Base-by-base conservation (phyloP, 2,888 invertebrate genomes). In the Ischnus inquisitorius region DNA sequence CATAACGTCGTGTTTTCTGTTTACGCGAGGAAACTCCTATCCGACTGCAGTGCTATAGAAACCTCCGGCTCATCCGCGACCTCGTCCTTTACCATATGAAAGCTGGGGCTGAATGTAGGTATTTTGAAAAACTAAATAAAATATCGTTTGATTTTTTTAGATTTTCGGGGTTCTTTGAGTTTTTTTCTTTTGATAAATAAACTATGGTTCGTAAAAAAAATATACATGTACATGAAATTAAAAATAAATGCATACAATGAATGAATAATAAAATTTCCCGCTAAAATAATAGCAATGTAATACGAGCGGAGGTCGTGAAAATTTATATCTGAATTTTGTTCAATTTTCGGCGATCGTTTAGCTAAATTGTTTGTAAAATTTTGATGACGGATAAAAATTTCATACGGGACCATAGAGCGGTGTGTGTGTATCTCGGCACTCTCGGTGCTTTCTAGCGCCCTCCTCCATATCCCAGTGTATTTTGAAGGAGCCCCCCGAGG, bases 1-100 rank as follows among this genome's bases (percentile, higher is more conserved):
- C 86, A 83, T 85, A 88, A 87, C 85, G 85, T 86, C 86, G 87
- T 87, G 87, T 90, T 88, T 89, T 90, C 88, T 87, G 89, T 89
- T 88, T 89, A 88, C 88, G 87, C 87, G 86, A 85, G 84, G 62
- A 85, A 83, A 85, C 48, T 69, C 19, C 48, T 3, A 14, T 22
- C 57, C 1, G 57, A 14, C 48, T 57, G 51, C 67, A 51, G 39
- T 51, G n/a, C 74, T 60, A 34, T 51, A 60, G 34, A 65, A 48
- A 64, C 34, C 39, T 67, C 39, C 41, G 48, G 22, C 25, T 65
- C 60, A 6, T 25, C 28, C 51, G 46, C 51, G 69, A 28, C 14
- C 54, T 60, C 64, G 51, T 65, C 51, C 65, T 43, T 76, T 65
- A 54, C 12, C 60, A 34, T 10, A 48, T 28, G 12, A 46, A 64